Evolutionary conservation across 2,797 vertebrate genomes (phyloP).

Genomic region (Enteromius mattozi): DNA sequence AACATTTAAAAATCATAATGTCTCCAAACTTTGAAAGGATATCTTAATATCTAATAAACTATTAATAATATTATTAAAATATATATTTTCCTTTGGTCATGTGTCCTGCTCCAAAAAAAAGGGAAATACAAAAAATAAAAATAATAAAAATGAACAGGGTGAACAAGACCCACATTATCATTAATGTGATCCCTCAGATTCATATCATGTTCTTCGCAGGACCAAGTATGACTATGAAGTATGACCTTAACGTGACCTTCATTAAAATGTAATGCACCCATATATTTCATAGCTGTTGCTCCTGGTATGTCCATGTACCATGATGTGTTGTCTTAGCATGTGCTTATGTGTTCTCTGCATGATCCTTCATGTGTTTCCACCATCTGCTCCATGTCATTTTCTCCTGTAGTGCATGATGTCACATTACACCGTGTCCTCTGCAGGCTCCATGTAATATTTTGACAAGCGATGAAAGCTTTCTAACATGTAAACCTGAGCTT

Average conservation of each 20-base stretch:
- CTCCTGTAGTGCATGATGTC: not conserved
- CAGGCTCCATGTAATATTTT: not conserved
- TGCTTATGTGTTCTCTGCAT: not conserved
- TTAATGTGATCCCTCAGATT: not conserved
- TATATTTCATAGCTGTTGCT: not conserved
- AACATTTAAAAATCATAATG: not conserved
- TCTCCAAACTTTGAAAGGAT: not conserved
- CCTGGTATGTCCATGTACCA: not conserved
- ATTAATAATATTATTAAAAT: not conserved
- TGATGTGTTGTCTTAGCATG: constrained; percentile 10
- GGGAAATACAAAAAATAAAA: no score
- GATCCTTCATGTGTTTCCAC: constrained; percentile 25
- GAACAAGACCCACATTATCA: not conserved
- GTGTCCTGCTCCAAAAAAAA: not conserved
- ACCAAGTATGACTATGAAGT: not conserved
- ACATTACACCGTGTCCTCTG: not conserved
- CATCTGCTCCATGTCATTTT: constrained; percentile 31
- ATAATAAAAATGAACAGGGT: no score
- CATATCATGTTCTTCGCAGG: not conserved
- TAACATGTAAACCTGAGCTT: not conserved
- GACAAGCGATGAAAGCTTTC: not conserved
- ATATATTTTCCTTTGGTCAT: not conserved
- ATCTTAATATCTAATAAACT: not conserved
- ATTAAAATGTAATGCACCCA: not conserved
- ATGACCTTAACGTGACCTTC: constrained; percentile 42